Evolutionary conservation across 2,113 vertebrate species (phyloP), one percentile per base, ranked within the genome.

Genomic region (Scophthalmus maximus): DNA sequence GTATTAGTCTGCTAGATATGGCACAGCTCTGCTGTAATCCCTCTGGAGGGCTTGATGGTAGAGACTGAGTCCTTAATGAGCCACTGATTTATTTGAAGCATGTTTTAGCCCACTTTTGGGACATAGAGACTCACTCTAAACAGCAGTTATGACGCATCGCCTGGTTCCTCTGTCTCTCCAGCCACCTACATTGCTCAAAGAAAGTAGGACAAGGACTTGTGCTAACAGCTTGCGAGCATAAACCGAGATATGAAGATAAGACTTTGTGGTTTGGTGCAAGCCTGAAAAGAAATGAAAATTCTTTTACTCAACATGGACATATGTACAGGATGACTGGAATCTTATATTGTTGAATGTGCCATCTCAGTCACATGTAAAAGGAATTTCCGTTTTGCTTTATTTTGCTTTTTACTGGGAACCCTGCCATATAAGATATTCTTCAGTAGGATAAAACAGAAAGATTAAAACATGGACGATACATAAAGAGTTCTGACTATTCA

Each of bases 41-140:
- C 73, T 32, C 81, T 49, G 36, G 75, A 75, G 80, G 68, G 46
- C 70, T 70, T 68, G 47, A 70, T 59, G 76, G 56, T 73, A n/a
- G 53, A 71, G 60, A 60, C 49, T 22, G 18, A 61, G 58, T 72
- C 42, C 53, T 82, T 85, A 89, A 89, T 83, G 83, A 88, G 81
- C 38, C 61, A 46, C 50, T 88, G 81, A 87, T 87, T 88, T 91
- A 90, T 92, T 83, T 86, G 70, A 81, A 86, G 79, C 77, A 83
- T 83, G 74, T 85, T 90, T 85, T 76, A 87, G 63, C 81, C 72
- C 82, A 68, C 75, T 89, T 87, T 78, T 76, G 86, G 81, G 85
- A 81, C 72, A 70, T 3, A 30, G 79, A 84, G 78, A 68, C 61
- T 83, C 23, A 36, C 26, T 85, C 40, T 76, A 77, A 86, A 86